phyloP scores from a whole-genome alignment of 2,113 vertebrate species.

The Formicarius rufipectus region DNA sequence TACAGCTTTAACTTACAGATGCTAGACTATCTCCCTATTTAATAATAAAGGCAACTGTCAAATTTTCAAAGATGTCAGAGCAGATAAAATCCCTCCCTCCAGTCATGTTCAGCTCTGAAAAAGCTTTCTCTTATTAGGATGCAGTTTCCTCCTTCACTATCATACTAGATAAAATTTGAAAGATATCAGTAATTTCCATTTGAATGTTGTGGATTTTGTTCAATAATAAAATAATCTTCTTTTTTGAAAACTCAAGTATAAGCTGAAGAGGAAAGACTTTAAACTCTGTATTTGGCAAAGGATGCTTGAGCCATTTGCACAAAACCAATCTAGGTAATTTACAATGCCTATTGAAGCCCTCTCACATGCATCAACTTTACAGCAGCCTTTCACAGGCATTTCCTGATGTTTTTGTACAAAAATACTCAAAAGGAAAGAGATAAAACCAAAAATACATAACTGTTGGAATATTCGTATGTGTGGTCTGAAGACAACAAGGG shows the following conservation, averaged over 20 bases:
- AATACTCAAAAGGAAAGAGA: background rate
- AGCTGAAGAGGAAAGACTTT: background rate
- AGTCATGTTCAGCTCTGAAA: constrained; percentile 14
- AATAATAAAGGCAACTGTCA: constrained; percentile 34
- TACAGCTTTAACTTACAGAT: background rate
- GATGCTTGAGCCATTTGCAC: background rate
- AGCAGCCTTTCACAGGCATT: background rate
- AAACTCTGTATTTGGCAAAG: background rate
- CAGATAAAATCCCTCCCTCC: constrained; percentile 19
- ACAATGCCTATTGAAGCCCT: background rate
- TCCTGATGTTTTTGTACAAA: background rate
- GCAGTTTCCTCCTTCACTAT: background rate
- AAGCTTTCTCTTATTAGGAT: constrained; percentile 11
- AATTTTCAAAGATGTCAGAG: constrained; percentile 23
- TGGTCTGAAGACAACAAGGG: background rate
- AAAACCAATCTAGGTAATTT: background rate
- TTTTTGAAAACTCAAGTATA: background rate
- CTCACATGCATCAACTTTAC: background rate
- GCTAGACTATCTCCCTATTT: background rate
- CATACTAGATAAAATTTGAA: background rate
- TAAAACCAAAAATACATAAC: background rate
- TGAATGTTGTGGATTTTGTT: background rate
- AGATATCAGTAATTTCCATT: constrained; percentile 22
- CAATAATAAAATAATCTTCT: background rate
- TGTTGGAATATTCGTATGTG: background rate